A percentile compares a stretch with the other conserved stretches of the same genome.
Conservation (phyloP, 2,888 invertebrate species). For the Mesoligia furuncula region DNA sequence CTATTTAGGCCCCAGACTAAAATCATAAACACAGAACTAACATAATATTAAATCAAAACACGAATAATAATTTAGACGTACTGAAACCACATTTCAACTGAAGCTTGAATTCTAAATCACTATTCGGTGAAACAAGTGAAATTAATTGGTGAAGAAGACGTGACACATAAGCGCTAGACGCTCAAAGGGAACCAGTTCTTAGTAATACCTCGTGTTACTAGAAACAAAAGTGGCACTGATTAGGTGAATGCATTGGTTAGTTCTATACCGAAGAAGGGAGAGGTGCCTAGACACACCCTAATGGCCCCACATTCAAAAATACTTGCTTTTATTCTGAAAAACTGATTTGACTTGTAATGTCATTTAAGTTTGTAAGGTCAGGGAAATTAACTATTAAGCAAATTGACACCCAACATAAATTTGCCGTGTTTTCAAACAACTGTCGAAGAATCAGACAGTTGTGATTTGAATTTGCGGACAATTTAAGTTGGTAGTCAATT, state of each 20-base stretch:
- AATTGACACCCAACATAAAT: no score
- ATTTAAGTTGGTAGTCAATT: no score
- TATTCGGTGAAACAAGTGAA: conserved; percentile 20
- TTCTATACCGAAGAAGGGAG: background rate
- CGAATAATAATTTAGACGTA: background rate
- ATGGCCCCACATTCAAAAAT: background rate
- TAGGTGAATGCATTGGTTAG: background rate
- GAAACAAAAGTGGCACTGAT: background rate
- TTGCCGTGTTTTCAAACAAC: no score
- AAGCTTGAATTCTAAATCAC: conserved; percentile 9
- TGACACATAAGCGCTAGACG: background rate
- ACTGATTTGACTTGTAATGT: background rate
- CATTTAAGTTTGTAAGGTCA: background rate
- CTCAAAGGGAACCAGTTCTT: background rate
- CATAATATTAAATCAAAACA: conserved; percentile 7
- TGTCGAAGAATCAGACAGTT: no score
- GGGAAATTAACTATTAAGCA: no score
- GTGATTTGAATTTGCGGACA: no score
- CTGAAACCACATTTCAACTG: background rate
- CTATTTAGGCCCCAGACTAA: no score
- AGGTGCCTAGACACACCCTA: background rate
- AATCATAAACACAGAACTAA: background rate
- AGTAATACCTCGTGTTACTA: conserved; percentile 2
- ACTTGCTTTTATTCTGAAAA: background rate
- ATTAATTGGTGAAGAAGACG: conserved; percentile 19